Evolutionary conservation across 2,888 invertebrate genomes (phyloP).

Genomic region (Sphecodes monilicornis): DNA sequence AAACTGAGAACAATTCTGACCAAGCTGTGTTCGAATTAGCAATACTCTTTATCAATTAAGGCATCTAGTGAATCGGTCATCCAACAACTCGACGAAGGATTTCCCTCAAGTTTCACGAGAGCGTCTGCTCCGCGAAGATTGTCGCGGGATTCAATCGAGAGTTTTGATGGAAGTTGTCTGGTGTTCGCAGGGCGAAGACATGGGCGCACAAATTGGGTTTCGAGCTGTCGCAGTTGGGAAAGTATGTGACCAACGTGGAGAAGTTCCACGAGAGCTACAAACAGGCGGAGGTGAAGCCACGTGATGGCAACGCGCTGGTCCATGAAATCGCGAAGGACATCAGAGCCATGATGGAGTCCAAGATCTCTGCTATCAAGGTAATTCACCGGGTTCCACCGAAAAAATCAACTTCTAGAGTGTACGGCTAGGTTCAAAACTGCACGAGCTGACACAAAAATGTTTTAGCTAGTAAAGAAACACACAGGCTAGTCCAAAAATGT

Average conservation of each 20-base stretch:
- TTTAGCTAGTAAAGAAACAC: no score
- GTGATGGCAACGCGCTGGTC: slow-evolving; percentile 92
- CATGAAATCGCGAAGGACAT: slow-evolving; percentile 94
- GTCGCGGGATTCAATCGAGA: slow-evolving; percentile 1
- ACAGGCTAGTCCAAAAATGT: no score
- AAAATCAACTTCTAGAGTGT: neutral
- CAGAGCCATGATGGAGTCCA: slow-evolving; percentile 94
- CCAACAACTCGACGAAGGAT: neutral
- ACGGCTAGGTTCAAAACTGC: no score
- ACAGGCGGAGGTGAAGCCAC: slow-evolving; percentile 90
- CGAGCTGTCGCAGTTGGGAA: slow-evolving; percentile 92
- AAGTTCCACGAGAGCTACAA: slow-evolving; percentile 94
- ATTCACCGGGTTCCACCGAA: no score
- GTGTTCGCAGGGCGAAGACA: slow-evolving; percentile 88
- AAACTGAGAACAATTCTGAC: neutral
- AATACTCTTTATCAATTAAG: neutral
- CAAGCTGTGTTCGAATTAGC: neutral
- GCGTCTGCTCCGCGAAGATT: neutral
- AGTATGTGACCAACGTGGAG: slow-evolving; percentile 91
- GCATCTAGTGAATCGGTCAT: neutral
- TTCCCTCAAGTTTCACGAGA: neutral
- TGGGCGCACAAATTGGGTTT: slow-evolving; percentile 94
- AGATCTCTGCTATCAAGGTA: slow-evolving; percentile 94
- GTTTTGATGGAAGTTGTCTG: neutral
- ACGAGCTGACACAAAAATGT: neutral